Base-by-base conservation (phyloP, 2,888 invertebrate genomes). In the Mesorhabditis belari region DNA sequence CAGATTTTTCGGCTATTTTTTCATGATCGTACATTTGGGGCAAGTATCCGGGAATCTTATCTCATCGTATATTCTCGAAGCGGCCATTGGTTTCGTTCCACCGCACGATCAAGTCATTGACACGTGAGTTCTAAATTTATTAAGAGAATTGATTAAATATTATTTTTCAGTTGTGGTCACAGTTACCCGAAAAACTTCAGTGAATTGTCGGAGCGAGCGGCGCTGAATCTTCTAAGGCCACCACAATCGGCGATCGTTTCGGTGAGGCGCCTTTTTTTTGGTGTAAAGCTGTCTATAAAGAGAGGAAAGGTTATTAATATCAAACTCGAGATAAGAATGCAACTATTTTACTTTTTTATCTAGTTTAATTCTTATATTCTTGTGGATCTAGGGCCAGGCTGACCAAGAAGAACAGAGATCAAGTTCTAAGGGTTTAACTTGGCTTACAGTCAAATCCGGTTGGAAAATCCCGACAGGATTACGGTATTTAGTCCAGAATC, bases 1-100 rank as follows among this genome's bases (percentile, higher is more conserved):
- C 55, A 74, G 75, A 79, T 95, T 96, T 87, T 96, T 96, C 83
- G 96, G 96, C 52, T 90, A 94, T 87, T 96, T 96, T 88, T 96
- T 96, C 86, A 87, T 94, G 76, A 90, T 94, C 71, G 94, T 94
- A 88, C 94, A 95, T 83, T 90, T 92, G 19, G 91, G 94, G 76
- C 91, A 94, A 84, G 78, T 95, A 55, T 91, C 92, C 90, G 94
- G 95, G 81, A 95, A 95, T 83, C 87, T 95, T 67, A 88, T 93
- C 79, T 92, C 92, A n/a, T 92, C 92, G 5, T 63, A 73, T 21
- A 76, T 81, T 12, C 68, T 82, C 4, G 65, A 65, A 17, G 72
- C 73, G 6, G 67, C 70, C 5, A 63, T 74, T n/a, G 61, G 61
- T n/a, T 52, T 44, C 5, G 49, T 60, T 3, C 61, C 62, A n/a